A percentile compares a stretch with the other conserved stretches of the same genome.
phyloP scores from a whole-genome alignment of 2,888 invertebrate species.

The Lamellibrachia satsuma region DNA sequence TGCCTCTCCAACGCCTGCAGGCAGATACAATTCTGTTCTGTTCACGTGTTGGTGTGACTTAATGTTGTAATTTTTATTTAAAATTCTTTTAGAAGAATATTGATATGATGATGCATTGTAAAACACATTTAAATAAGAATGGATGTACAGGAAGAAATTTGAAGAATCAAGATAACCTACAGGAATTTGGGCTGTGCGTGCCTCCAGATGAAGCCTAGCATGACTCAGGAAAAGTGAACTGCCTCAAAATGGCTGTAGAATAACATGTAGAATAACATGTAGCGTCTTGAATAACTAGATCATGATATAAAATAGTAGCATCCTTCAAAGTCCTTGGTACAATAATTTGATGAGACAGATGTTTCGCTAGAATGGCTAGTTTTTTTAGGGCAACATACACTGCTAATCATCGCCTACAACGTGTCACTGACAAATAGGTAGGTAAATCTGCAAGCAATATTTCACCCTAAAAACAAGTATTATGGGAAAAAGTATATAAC shows the following conservation, averaged over 20 bases:
- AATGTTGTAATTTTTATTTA: neutral
- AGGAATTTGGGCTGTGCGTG: neutral
- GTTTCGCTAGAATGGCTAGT: neutral
- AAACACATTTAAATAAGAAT: constrained; percentile 24
- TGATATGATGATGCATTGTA: neutral
- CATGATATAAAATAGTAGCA: neutral
- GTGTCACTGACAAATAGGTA: constrained; percentile 17
- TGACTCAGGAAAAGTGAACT: too few relatives aligned
- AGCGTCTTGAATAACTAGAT: neutral
- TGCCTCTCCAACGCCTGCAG: neutral
- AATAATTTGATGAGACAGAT: too few relatives aligned
- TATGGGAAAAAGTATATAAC: neutral
- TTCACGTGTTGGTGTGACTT: neutral
- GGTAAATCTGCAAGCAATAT: constrained; percentile 5
- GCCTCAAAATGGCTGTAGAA: neutral
- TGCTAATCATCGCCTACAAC: constrained; percentile 13
- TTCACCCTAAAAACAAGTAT: neutral
- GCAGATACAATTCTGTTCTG: constrained; percentile 20
- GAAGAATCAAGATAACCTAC: neutral
- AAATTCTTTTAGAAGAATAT: constrained; percentile 14
- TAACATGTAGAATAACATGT: neutral
- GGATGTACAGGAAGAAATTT: neutral
- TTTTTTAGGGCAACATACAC: neutral
- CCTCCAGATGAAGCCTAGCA: too few relatives aligned
- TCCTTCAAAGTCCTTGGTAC: neutral